These are phyloP conservation scores for Planococcus citri DNA, from an alignment of 1,140 invertebrate genomes.

Conservation along the genomic window DNA sequence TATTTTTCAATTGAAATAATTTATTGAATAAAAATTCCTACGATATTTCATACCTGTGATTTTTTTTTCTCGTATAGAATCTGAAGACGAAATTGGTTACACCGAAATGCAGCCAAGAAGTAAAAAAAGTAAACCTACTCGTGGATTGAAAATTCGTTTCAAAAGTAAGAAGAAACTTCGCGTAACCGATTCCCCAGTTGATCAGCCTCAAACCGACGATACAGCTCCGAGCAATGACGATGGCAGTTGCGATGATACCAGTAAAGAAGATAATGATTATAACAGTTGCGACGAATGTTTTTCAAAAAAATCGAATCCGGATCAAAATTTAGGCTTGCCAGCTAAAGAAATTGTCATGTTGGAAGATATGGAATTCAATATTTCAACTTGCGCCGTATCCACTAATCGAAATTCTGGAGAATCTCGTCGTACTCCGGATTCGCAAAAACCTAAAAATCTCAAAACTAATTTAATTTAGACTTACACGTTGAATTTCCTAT, in stretches of 20 bases:
- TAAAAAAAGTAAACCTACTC: not conserved
- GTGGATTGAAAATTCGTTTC: not conserved
- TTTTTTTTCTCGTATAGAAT: not conserved
- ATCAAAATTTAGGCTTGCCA: not conserved
- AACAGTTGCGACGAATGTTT: not conserved
- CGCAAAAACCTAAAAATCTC: not conserved
- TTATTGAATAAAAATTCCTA: not conserved
- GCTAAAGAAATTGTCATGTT: slow-evolving; percentile 1
- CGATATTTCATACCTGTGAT: too few species aligned
- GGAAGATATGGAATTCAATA: slow-evolving; percentile 8
- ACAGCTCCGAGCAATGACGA: slow-evolving; percentile 11
- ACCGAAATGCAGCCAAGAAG: not conserved
- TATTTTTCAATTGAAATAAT: not conserved
- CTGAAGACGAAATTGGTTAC: not conserved
- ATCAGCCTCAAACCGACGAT: not conserved
- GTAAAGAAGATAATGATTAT: slow-evolving; percentile 16
- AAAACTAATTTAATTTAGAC: not conserved
- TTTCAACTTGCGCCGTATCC: not conserved
- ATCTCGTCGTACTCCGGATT: not conserved
- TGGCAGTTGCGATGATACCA: not conserved
- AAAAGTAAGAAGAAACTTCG: not conserved
- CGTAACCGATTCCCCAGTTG: not conserved
- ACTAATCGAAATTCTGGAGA: not conserved
- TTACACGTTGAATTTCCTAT: too few species aligned
- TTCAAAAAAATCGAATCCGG: not conserved